These are phyloP conservation scores for Phaethornis superciliosus DNA, from an alignment of 2,113 vertebrate genomes.

Conservation along the genomic window DNA sequence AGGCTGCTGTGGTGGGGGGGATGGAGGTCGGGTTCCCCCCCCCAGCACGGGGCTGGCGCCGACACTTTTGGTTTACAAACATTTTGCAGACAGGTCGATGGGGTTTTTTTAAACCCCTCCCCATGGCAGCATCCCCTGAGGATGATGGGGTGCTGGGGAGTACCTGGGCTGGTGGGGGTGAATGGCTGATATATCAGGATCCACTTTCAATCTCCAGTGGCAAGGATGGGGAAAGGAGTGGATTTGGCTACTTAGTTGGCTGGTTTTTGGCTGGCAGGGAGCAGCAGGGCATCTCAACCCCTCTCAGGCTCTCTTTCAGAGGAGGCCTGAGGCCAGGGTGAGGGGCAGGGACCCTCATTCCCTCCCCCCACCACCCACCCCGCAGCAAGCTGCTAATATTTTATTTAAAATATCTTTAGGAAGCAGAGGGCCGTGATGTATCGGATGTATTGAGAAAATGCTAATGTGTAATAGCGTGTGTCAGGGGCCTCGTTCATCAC, in stretches of 20 bases:
- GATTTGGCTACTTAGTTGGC: not conserved
- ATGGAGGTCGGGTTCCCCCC: slow-evolving; percentile 15
- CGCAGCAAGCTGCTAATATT: slow-evolving; percentile 65
- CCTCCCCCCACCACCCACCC: not conserved
- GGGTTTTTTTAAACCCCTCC: slow-evolving; percentile 34
- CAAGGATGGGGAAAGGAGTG: not conserved
- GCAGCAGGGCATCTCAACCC: not conserved
- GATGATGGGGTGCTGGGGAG: not conserved
- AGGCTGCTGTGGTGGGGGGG: slow-evolving; percentile 2
- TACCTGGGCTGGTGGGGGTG: not conserved
- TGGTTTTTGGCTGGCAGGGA: not conserved
- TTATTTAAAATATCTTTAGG: slow-evolving; percentile 74
- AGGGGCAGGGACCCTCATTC: not conserved
- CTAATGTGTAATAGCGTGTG: slow-evolving; percentile 78
- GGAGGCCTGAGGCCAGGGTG: not conserved
- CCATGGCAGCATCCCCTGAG: not conserved
- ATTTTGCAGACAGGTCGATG: slow-evolving; percentile 68
- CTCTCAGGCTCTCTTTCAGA: not conserved
- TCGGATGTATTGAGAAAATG: slow-evolving; percentile 80
- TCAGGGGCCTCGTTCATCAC: slow-evolving; percentile 81
- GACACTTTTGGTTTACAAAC: slow-evolving; percentile 78
- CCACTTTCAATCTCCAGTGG: not conserved
- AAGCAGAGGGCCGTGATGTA: slow-evolving; percentile 69
- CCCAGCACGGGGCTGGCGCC: slow-evolving; percentile 52
- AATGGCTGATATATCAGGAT: not conserved